Conservation (phyloP, 1,140 invertebrate genomes). For the Hypothenemus hampei region DNA sequence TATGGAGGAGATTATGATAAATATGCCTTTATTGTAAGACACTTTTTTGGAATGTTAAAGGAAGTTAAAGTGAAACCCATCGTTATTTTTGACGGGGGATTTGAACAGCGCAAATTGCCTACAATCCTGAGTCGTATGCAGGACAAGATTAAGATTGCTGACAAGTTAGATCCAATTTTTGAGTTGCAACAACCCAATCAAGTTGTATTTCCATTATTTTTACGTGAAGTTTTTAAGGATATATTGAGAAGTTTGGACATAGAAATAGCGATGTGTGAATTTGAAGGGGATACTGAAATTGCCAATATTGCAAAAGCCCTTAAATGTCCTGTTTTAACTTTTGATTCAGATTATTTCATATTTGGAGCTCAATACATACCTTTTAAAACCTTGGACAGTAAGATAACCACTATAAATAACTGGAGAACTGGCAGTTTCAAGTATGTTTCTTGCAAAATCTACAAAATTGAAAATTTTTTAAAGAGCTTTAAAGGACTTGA, state of each 20-base stretch:
- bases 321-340: conserved; percentile 78
- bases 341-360: conserved; percentile 89
- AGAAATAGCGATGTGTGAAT: conserved; percentile 64
- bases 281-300: conserved; percentile 83
- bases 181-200: conserved; percentile 45
- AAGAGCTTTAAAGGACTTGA: conserved; percentile 58
- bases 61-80: conserved; percentile 69
- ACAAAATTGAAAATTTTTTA: conserved; percentile 64
- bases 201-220: conserved; percentile 61
- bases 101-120: conserved; percentile 67
- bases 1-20: conserved; percentile 87
- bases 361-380: conserved; percentile 79
- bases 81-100: conserved; percentile 80
- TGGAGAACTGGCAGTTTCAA: conserved; percentile 35
- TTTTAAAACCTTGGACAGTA: conserved; percentile 52
- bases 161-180: conserved; percentile 45
- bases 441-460: conserved; percentile 64
- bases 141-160: conserved; percentile 56
- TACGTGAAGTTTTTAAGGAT: conserved; percentile 67
- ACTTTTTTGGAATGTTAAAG: conserved; percentile 67
- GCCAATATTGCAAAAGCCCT: conserved; percentile 69
- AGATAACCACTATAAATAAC: conserved; percentile 14
- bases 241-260: conserved; percentile 60
- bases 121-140: conserved; percentile 61
- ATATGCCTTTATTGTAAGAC: conserved; percentile 55